Base-by-base conservation (phyloP, 2,113 vertebrate genomes). In the Rhipidura dahli region DNA sequence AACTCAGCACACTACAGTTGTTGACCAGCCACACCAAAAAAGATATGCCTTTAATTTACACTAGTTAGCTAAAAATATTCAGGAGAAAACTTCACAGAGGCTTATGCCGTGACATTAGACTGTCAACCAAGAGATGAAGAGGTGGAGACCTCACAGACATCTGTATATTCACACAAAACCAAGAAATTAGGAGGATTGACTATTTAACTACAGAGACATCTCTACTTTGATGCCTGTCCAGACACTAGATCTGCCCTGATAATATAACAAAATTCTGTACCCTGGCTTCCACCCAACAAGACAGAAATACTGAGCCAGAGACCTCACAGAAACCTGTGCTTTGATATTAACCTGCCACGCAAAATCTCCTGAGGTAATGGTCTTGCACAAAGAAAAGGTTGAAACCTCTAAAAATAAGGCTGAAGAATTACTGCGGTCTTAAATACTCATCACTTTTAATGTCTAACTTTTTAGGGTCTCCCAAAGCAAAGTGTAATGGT, bases 141-240 rank as follows among this genome's bases (percentile, higher is more conserved):
- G 51, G 40, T 44, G 20, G 45, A 86, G 64, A 86, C 75, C 56
- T 83, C 85, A 89, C 59, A 94, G 83, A 40, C 60, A 44, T 80
- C 50, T 81, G 33, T 39, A 20, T 40, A 40, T 50, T 90, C 68
- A 56, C 7, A 60, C 23, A 60, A 86, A 83, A 30, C 18, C 51
- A 88, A 88, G 76, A 91, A 95, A 84, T 72, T 35, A 50, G n/a
- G 45, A 59, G 33, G 37, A 73, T 31, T 80, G 54, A 90, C 51
- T 44, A 50, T 70, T 54, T 49, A 88, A 83, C 82, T 80, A 80
- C 87, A 88, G 54, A 78, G 22, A 90, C 12, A 42, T 27, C 11
- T 87, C 66, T 72, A 13, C 93, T 93, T 95, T 96, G 79, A 94
- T 92, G 72, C 26, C 28, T 39, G 26, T 90, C 88, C 83, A 95